These are phyloP conservation scores for Drosophila ogumai DNA, from an alignment of 1,140 invertebrate genomes.

Conservation along the genomic window DNA sequence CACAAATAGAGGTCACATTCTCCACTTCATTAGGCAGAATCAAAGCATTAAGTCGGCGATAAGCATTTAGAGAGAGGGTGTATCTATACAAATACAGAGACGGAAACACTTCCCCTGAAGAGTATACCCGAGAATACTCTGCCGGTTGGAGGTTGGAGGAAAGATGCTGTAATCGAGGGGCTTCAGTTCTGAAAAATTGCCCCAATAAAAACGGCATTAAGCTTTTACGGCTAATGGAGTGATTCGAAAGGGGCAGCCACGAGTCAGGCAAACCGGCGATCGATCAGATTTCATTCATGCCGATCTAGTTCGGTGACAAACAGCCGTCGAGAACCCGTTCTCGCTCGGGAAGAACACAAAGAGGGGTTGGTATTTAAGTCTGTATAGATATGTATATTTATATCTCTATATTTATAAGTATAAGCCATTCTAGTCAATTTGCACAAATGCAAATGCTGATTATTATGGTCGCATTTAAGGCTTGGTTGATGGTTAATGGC, in stretches of 20 bases:
- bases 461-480: slow-evolving; percentile 41
- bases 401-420: slow-evolving; percentile 76
- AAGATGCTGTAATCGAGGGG: slow-evolving; percentile 29
- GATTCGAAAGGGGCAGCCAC: slow-evolving; percentile 13
- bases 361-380: slow-evolving; percentile 30
- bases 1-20: slow-evolving; percentile 40
- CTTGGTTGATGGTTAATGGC: slow-evolving; percentile 44
- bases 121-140: slow-evolving; percentile 29
- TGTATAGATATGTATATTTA: slow-evolving; percentile 46
- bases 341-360: not conserved
- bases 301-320: slow-evolving; percentile 43
- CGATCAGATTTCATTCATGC: slow-evolving; percentile 45
- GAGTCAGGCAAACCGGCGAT: slow-evolving; percentile 15
- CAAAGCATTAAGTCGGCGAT: slow-evolving; percentile 3
- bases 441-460: slow-evolving; percentile 72
- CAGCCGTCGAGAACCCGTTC: slow-evolving; percentile 17
- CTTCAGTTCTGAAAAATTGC: slow-evolving; percentile 21
- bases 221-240: slow-evolving; percentile 40
- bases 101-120: slow-evolving; percentile 11
- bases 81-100: not conserved
- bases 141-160: not conserved
- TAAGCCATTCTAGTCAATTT: slow-evolving; percentile 76
- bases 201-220: slow-evolving; percentile 35
- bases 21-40: slow-evolving; percentile 27
- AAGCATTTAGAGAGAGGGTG: not conserved